Evolutionary conservation across 2,888 invertebrate species (phyloP), one percentile per base, ranked within the genome.

Genomic region (Adela reaumurella): DNA sequence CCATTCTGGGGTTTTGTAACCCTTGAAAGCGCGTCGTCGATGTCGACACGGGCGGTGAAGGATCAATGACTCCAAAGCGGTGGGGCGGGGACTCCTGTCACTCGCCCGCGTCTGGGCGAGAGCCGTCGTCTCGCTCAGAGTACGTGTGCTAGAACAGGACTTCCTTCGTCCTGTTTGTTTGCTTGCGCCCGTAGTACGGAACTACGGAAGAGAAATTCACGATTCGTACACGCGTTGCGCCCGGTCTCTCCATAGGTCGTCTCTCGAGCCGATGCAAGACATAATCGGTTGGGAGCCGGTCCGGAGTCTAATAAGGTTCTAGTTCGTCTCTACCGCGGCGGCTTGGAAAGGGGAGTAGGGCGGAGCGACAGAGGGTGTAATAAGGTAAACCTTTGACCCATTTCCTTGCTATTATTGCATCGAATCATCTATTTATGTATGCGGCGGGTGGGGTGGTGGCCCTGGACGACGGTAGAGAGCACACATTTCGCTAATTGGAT

Each of bases 341-440:
- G 62, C 60, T 4, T 11, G 35, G 62, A 54, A 52, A 57, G 59
- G 63, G 62, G 18, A 46, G 18, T 43, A 50, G 52, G 28, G 44
- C 47, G 50, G 46, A 43, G 49, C 43, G 48, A 46, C 4, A 17
- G 17, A 17, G 19, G 19, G 10, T 17, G 17, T 43, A 43, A 19
- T 17, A 16, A 43, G 65, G 68, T 59, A 64, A 67, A 76, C 74
- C 67, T 67, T 64, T 78, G 78, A 78, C 78, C 78, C 77, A 78
- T 77, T 72, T 78, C 74, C 78, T 73, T 72, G 68, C n/a, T n/a
- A n/a, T 65, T 77, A 74, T 65, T 78, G 76, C 76, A 76, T 77
- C 64, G 67, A 65, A 68, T 64, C 67, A 69, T 68, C 68, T 76
- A 76, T 74, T 73, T 73, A 70, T 70, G 68, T 70, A 65, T 65